Evolutionary conservation across 2,797 vertebrate genomes (phyloP).

Genomic region (Sebastes iracundus): DNA sequence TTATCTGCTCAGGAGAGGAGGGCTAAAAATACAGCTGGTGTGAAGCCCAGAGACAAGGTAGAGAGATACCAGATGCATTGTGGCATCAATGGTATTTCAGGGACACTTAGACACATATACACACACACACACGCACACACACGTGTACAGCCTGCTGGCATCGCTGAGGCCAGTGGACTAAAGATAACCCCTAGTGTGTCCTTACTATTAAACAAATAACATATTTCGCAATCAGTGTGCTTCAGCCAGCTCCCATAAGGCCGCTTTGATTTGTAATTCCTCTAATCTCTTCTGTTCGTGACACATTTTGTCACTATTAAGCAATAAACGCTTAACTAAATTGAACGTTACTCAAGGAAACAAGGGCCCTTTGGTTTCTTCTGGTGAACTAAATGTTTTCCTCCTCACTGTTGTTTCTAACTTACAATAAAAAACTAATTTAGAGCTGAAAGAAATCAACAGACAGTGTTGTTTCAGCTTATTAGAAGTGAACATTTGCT

Average conservation of each 20-base stretch:
- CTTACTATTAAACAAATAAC: constrained; percentile 33
- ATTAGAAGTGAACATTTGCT: neutral
- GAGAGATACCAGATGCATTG: constrained; percentile 73
- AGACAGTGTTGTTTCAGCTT: neutral
- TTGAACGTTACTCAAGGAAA: neutral
- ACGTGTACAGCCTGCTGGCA: constrained; percentile 11
- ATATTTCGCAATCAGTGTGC: constrained; percentile 17
- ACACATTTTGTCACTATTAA: neutral
- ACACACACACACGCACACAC: neutral
- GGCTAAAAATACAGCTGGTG: constrained; percentile 83
- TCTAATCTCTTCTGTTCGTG: neutral
- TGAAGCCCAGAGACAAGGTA: constrained; percentile 74
- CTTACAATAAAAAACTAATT: neutral
- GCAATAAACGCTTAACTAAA: neutral
- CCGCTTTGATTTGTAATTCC: neutral
- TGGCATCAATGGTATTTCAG: constrained; percentile 68
- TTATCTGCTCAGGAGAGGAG: constrained; percentile 68
- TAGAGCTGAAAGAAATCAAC: no score
- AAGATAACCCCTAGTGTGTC: constrained; percentile 61
- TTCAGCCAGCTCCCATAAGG: constrained; percentile 1
- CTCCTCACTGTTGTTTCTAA: neutral
- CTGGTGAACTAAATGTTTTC: neutral
- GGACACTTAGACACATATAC: constrained; percentile 54
- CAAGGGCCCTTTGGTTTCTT: neutral
- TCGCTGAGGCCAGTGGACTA: constrained; percentile 40